These are phyloP conservation scores for Virgularia gustaviana DNA, from an alignment of 92 coral and sea anemone genomes.

Conservation along the genomic window DNA sequence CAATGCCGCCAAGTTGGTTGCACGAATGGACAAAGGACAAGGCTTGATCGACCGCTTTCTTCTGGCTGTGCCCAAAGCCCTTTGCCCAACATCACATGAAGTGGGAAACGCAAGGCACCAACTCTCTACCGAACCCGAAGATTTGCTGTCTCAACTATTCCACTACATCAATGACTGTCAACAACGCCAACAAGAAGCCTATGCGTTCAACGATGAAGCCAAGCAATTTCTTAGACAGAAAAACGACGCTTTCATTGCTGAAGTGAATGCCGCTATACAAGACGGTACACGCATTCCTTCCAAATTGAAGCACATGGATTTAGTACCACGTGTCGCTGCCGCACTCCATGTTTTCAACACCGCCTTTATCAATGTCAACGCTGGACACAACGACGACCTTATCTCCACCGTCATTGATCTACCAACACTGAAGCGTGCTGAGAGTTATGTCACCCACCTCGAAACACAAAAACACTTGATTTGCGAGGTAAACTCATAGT, in stretches of 20 bases:
- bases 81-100: not conserved
- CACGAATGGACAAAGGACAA: constrained; percentile 9
- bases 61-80: not conserved
- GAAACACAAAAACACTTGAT: constrained; percentile 3
- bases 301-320: not conserved
- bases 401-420: constrained; percentile 1
- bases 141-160: not conserved
- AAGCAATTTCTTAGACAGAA: not conserved
- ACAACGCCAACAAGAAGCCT: not conserved
- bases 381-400: not conserved
- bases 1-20: not conserved
- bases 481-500: not conserved
- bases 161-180: too few relatives aligned
- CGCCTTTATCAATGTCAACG: not conserved
- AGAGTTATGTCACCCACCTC: not conserved
- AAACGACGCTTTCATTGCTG: constrained; percentile 1
- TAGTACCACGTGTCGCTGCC: too few relatives aligned
- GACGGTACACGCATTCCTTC: constrained; percentile 2
- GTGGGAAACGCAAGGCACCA: constrained; percentile 2
- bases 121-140: constrained; percentile 1
- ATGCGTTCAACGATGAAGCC: not conserved
- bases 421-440: not conserved
- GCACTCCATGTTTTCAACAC: not conserved
- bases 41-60: too few relatives aligned
- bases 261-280: constrained; percentile 4